Percentiles rank a stretch among this genome's conserved stretches.
These are phyloP conservation scores for Seriola quinqueradiata DNA, from an alignment of 2,113 vertebrate genomes.

Conservation along the genomic window DNA sequence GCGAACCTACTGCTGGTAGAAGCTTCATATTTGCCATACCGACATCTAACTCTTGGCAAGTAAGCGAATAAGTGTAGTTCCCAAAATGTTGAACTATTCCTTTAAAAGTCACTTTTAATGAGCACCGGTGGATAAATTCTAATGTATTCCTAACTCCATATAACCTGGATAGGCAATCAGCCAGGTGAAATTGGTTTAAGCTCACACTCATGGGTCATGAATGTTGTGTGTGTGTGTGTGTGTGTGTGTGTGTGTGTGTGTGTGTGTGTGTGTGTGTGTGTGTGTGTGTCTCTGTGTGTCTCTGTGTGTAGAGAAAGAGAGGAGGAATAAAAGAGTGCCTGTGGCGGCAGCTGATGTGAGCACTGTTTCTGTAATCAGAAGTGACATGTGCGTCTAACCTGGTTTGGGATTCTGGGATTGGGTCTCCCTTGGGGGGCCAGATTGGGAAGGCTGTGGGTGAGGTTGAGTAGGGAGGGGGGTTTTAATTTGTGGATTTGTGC, in stretches of 20 bases:
- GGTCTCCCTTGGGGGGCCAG: constrained; percentile 71
- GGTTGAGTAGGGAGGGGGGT: constrained; percentile 33
- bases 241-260: constrained; percentile 43
- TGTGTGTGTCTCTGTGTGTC: constrained; percentile 38
- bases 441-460: constrained; percentile 49
- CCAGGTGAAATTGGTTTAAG: constrained; percentile 52
- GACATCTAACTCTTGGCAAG: no score
- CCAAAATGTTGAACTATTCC: neutral
- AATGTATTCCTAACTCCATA: constrained; percentile 9
- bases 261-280: neutral
- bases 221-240: constrained; percentile 33
- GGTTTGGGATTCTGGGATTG: constrained; percentile 81
- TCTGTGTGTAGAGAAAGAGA: neutral
- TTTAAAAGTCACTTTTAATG: constrained; percentile 2
- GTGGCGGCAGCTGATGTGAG: constrained; percentile 77
- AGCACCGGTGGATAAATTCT: neutral
- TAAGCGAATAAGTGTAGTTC: no score
- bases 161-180: constrained; percentile 44
- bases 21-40: no score
- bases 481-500: constrained; percentile 74
- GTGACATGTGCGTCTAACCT: constrained; percentile 85
- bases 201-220: constrained; percentile 12
- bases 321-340: constrained; percentile 59
- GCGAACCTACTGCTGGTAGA: no score
- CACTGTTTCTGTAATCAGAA: constrained; percentile 79